phyloP scores from a whole-genome alignment of 2,113 vertebrate species.

The Ariopsis seemanni region DNA sequence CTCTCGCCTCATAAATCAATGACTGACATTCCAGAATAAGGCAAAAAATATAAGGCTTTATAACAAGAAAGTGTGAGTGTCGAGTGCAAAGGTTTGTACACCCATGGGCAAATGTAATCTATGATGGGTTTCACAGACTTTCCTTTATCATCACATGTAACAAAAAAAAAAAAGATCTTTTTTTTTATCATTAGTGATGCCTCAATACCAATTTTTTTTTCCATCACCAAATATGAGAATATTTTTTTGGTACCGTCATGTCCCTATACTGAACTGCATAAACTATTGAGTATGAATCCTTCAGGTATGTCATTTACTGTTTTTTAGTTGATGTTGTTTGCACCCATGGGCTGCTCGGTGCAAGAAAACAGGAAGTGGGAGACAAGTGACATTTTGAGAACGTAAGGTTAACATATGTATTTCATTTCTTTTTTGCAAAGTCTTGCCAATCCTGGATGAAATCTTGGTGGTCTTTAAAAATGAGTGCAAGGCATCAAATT shows the following conservation, averaged over 20 bases:
- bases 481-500: neutral
- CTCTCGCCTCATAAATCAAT: conserved; percentile 67
- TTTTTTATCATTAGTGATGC: neutral
- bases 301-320: neutral
- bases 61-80: neutral
- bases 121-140: neutral
- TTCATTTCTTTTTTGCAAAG: neutral
- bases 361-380: neutral
- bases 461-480: neutral
- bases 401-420: neutral
- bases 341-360: neutral
- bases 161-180: neutral
- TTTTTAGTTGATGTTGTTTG: neutral
- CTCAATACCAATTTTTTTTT: neutral
- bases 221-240: no score
- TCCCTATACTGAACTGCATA: neutral
- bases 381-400: neutral
- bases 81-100: neutral
- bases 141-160: neutral
- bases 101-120: neutral
- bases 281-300: neutral
- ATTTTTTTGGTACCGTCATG: no score
- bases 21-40: conserved; percentile 55
- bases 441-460: neutral
- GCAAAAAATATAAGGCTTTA: conserved; percentile 13